Evolutionary conservation across 2,888 invertebrate species (phyloP).

Genomic region (Pharmacophagus antenor): DNA sequence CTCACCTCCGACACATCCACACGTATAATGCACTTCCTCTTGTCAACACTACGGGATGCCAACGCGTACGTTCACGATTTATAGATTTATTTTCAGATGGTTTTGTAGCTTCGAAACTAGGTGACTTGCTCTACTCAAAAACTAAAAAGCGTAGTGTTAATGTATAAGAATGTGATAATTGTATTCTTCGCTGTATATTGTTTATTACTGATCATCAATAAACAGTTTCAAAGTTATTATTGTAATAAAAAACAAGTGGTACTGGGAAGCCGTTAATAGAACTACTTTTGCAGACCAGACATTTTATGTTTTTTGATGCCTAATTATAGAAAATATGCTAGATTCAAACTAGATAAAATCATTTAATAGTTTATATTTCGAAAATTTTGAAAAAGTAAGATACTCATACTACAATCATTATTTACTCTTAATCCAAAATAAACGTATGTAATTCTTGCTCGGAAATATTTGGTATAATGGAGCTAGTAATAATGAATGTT

Average conservation of each 20-base stretch:
- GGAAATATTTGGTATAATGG: not conserved
- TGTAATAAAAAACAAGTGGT: not conserved
- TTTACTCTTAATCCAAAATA: too few relatives aligned
- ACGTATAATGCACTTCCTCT: slow-evolving; percentile 39
- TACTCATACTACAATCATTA: not conserved
- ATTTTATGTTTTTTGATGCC: too few relatives aligned
- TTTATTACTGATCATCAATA: not conserved
- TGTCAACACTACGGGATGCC: slow-evolving; percentile 20
- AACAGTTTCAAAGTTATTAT: not conserved
- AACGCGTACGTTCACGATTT: slow-evolving; percentile 19
- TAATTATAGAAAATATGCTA: not conserved
- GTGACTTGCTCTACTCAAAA: too few relatives aligned
- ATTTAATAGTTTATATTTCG: not conserved
- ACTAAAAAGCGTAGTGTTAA: too few relatives aligned
- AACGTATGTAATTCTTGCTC: not conserved
- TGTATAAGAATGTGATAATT: not conserved
- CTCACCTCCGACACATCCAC: slow-evolving; percentile 19
- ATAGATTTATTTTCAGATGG: slow-evolving; percentile 14
- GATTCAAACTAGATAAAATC: not conserved
- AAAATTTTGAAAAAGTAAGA: not conserved
- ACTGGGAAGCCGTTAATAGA: not conserved
- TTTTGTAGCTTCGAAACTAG: slow-evolving; percentile 12
- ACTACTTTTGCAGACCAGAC: too few relatives aligned
- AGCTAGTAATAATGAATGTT: not conserved
- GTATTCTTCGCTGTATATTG: not conserved